A percentile compares a stretch with the other conserved stretches of the same genome.
These are phyloP conservation scores for Rhabditoides inermis DNA, from an alignment of 2,888 invertebrate species.

Conservation along the genomic window DNA sequence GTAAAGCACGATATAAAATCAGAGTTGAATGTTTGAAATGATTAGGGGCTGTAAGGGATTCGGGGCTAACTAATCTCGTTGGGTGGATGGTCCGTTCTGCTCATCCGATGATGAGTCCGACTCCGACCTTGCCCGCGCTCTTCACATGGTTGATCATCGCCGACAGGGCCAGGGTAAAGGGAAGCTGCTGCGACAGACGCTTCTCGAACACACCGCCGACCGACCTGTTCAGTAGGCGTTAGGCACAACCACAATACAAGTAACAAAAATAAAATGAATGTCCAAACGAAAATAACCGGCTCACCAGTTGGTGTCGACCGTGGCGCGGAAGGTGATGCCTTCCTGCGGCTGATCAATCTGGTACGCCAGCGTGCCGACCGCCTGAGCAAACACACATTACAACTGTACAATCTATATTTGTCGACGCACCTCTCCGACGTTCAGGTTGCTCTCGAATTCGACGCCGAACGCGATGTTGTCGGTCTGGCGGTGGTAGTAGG, in stretches of 20 bases:
- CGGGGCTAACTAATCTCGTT: too few relatives aligned
- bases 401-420: constrained; percentile 57
- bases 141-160: constrained; percentile 86
- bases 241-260: too few relatives aligned
- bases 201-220: constrained; percentile 88
- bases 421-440: constrained; percentile 25
- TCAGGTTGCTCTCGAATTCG: constrained; percentile 70
- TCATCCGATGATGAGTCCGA: constrained; percentile 80
- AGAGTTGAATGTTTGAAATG: too few relatives aligned
- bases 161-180: constrained; percentile 83
- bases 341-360: constrained; percentile 87
- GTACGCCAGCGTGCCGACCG: constrained; percentile 78
- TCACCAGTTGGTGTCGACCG: constrained; percentile 78
- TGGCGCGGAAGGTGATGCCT: constrained; percentile 84
- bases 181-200: constrained; percentile 74
- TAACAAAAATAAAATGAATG: not conserved
- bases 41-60: too few relatives aligned
- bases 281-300: constrained; percentile 46
- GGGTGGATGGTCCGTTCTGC: too few relatives aligned
- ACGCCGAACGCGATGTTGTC: constrained; percentile 69
- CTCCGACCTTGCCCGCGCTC: constrained; percentile 72
- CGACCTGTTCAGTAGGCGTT: too few relatives aligned
- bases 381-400: constrained; percentile 7
- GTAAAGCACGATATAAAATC: too few relatives aligned
- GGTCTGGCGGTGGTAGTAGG: constrained; percentile 85